Conservation (phyloP, 2,888 invertebrate genomes). For the Odontothrips loti region DNA sequence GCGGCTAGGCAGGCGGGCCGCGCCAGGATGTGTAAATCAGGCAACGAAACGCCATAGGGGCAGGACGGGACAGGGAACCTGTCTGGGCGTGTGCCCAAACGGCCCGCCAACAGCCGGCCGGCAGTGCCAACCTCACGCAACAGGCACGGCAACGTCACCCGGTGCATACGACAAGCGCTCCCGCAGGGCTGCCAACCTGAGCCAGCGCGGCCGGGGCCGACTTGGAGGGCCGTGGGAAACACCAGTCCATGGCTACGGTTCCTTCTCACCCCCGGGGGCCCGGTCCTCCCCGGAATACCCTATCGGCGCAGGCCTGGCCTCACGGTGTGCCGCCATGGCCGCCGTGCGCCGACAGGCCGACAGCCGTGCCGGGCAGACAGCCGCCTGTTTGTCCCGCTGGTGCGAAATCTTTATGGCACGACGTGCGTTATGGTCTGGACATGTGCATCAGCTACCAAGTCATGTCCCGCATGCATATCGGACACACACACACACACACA, state of each 20-base stretch:
- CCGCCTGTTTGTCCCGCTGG: too few species aligned
- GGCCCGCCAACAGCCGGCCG: not conserved
- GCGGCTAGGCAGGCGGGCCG: not conserved
- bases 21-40: slow-evolving; percentile 22
- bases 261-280: too few species aligned
- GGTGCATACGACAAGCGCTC: not conserved
- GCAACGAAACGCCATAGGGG: slow-evolving; percentile 5
- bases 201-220: too few species aligned
- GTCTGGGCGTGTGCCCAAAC: slow-evolving; percentile 5
- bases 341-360: too few species aligned
- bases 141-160: not conserved
- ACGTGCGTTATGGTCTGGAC: slow-evolving; percentile 8
- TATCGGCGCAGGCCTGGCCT: too few species aligned
- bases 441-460: not conserved
- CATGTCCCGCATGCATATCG: too few species aligned
- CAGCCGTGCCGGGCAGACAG: too few species aligned
- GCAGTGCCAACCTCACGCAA: slow-evolving; percentile 5
- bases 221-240: not conserved
- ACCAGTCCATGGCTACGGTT: not conserved
- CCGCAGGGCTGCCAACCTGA: not conserved
- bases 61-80: not conserved
- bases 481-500: too few species aligned
- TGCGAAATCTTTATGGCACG: not conserved
- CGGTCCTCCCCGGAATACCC: too few species aligned
- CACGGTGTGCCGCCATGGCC: too few species aligned